Base-by-base conservation (phyloP, 2,113 vertebrate species). In the Rhombomys opimus region DNA sequence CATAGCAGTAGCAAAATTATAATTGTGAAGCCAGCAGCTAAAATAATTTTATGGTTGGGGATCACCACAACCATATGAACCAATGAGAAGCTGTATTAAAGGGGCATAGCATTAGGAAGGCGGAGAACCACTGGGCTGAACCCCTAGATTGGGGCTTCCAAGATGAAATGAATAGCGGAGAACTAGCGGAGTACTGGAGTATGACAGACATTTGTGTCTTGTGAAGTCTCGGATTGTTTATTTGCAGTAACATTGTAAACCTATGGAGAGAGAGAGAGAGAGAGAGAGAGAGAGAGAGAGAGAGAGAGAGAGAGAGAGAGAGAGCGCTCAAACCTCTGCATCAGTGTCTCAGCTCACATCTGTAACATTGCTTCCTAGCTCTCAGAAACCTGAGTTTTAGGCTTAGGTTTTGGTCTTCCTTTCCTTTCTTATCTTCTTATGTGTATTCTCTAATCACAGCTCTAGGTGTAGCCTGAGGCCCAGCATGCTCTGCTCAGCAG, bases 371-470 rank as follows among this genome's bases (percentile, higher is more conserved):
- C 54, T 38, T 84, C n/a, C 2, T 72, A 59, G 4, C 7, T 17
- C 61, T 92, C 76, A 70, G n/a, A 54, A 41, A 17, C n/a, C 0
- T 25, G 32, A 30, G 6, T 46, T 68, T 90, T 67, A 9, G 35
- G 92, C 35, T 88, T 38, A 4, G 35, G 77, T 30, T 54, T 92
- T 85, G 72, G 72, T 52, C 92, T 94, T 84, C 9, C 13, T 92
- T 65, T 73, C 18, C 3, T 52, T 95, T 41, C 35, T 27, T 84
- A 4, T 27, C 4, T 81, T 87, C 61, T 13, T 11, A 15, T 8
- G 0, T 32, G 20, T 57, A 70, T 15, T 85, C 41, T 73, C 57
- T 70, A 54, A 75, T 57, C 35, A 78, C 27, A 57, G n/a, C 50
- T 78, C 41, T 46, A 76, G 78, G 38, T 0, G 0, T 6, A 27